These are phyloP conservation scores for Athalia circularis DNA, from an alignment of 2,888 invertebrate species.

Conservation along the genomic window DNA sequence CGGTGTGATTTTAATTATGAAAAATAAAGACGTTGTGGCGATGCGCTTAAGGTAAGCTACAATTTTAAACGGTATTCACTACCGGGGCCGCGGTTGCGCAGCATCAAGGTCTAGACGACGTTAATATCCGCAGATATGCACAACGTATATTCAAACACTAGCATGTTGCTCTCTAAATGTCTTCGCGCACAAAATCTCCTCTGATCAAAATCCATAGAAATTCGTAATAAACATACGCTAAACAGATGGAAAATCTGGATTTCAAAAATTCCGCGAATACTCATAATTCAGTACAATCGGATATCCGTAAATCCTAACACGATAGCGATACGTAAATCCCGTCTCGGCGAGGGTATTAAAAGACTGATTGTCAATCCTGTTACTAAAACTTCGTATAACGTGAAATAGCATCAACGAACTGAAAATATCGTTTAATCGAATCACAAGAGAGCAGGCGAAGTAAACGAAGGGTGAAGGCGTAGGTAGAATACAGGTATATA, in stretches of 20 bases:
- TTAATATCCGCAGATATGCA: background rate
- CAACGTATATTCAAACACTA: too few relatives aligned
- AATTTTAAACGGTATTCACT: slow-evolving; percentile 1
- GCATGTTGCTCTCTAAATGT: too few relatives aligned
- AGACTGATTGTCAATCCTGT: slow-evolving; percentile 20
- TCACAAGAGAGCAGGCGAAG: slow-evolving; percentile 26
- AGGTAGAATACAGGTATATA: slow-evolving; percentile 8
- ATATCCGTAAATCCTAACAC: background rate
- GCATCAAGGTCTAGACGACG: background rate
- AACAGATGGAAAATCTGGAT: too few relatives aligned
- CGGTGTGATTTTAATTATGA: slow-evolving; percentile 65
- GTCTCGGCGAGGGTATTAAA: background rate
- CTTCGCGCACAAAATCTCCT: background rate
- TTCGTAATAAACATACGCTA: too few relatives aligned
- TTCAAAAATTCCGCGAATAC: background rate
- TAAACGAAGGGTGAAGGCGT: slow-evolving; percentile 40
- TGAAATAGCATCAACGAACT: slow-evolving; percentile 29
- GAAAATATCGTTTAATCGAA: slow-evolving; percentile 40
- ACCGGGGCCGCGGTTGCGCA: background rate
- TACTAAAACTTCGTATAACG: slow-evolving; percentile 18
- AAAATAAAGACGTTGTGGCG: slow-evolving; percentile 56
- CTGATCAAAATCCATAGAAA: background rate
- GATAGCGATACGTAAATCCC: slow-evolving; percentile 20
- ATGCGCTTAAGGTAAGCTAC: background rate
- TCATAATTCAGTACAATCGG: background rate